A percentile compares a stretch with the other conserved stretches of the same genome.
Conservation (phyloP, 2,113 vertebrate genomes). For the Saguinus midas region DNA sequence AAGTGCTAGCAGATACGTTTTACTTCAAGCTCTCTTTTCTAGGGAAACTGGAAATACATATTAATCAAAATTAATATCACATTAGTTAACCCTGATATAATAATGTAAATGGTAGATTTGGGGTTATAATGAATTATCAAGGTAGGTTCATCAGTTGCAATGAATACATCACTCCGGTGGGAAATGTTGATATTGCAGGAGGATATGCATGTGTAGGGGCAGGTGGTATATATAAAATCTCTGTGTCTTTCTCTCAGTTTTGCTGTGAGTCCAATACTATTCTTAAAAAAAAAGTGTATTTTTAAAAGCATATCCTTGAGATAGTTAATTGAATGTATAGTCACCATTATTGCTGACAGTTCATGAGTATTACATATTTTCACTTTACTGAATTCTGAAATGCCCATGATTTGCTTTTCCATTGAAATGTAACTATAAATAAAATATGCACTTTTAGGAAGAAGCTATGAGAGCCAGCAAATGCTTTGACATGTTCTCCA, state of each 20-base stretch:
- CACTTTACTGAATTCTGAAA: background rate
- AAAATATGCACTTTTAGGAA: background rate
- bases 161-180: background rate
- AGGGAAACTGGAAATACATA: background rate
- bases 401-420: background rate
- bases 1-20: background rate
- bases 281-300: background rate
- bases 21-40: background rate
- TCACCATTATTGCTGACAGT: background rate
- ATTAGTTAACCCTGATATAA: background rate
- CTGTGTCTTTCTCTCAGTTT: background rate
- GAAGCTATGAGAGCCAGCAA: background rate
- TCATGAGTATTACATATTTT: background rate
- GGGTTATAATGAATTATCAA: background rate
- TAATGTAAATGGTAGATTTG: too few relatives aligned
- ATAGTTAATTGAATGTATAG: background rate
- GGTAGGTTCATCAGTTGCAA: background rate
- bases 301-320: background rate
- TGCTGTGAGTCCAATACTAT: background rate
- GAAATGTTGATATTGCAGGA: background rate
- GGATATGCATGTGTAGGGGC: background rate
- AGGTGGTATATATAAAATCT: background rate
- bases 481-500: background rate
- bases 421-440: background rate
- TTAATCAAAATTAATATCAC: background rate